A percentile compares a stretch with the other conserved stretches of the same genome.
Evolutionary conservation across 1,140 invertebrate species (phyloP).

Genomic region (Ceratina australensis): DNA sequence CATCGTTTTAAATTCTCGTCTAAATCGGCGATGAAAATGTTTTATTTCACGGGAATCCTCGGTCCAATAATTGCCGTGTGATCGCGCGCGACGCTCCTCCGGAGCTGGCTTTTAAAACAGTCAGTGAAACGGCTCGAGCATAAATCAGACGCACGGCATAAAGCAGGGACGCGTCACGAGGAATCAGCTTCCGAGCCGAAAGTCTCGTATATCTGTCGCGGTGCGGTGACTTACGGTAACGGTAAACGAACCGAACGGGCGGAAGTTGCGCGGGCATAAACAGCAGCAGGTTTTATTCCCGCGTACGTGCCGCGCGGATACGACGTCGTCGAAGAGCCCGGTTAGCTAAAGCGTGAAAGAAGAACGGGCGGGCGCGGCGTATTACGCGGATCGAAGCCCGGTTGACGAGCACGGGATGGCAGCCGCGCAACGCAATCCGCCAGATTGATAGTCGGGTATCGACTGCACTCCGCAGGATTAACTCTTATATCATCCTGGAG

Average conservation of each 20-base stretch:
- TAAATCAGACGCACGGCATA: background rate
- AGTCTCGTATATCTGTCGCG: conserved; percentile 7
- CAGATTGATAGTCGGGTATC: conserved; percentile 46
- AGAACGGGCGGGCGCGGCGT: conserved; percentile 1
- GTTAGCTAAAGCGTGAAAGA: conserved; percentile 30
- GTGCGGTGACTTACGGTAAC: background rate
- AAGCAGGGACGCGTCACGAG: background rate
- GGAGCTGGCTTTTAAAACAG: too few relatives aligned
- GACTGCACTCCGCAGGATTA: conserved; percentile 61
- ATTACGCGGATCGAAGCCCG: conserved; percentile 17
- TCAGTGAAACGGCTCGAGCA: too few relatives aligned
- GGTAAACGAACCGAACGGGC: conserved; percentile 13
- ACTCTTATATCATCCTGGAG: conserved; percentile 60
- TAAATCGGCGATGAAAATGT: too few relatives aligned
- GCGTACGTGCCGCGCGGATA: too few relatives aligned
- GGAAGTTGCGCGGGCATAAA: conserved; percentile 4
- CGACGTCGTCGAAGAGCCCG: background rate
- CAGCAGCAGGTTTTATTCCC: conserved; percentile 2
- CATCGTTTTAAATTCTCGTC: too few relatives aligned
- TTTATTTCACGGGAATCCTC: too few relatives aligned
- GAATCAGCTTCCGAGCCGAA: background rate
- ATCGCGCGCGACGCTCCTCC: too few relatives aligned
- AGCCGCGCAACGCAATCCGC: conserved; percentile 19
- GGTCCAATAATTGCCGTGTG: too few relatives aligned
- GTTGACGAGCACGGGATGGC: conserved; percentile 22